Evolutionary conservation across 2,797 vertebrate genomes (phyloP).

Genomic region (Xyrichtys novacula): DNA sequence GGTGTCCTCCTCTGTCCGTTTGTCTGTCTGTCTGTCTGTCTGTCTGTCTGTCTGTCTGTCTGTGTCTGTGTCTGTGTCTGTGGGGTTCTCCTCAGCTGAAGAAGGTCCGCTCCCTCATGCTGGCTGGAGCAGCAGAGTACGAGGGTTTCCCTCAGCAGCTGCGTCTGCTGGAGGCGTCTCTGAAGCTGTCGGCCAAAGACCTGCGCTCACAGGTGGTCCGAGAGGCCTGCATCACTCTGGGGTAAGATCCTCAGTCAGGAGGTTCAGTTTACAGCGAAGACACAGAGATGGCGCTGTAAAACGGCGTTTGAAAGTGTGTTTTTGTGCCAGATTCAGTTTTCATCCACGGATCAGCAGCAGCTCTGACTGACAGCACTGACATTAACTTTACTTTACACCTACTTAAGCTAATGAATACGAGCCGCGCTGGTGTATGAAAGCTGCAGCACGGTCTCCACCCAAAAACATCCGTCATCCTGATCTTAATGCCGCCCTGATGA

Average conservation of each 20-base stretch:
- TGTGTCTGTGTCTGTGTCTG: neutral
- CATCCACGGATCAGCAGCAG: neutral
- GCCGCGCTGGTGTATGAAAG: slow-evolving; percentile 29
- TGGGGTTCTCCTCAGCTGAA: slow-evolving; percentile 86
- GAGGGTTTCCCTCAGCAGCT: slow-evolving; percentile 96
- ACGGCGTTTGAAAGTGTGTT: too few species aligned
- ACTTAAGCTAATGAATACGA: slow-evolving; percentile 59
- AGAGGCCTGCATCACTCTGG: slow-evolving; percentile 97
- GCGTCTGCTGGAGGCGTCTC: slow-evolving; percentile 92
- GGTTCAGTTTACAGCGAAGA: neutral
- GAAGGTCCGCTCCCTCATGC: slow-evolving; percentile 93
- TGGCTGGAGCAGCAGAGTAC: slow-evolving; percentile 93
- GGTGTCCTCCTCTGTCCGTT: too few species aligned
- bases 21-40: too few species aligned
- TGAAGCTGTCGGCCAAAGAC: slow-evolving; percentile 97
- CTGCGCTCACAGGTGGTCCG: slow-evolving; percentile 97
- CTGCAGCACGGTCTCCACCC: neutral
- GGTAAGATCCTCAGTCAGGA: slow-evolving; percentile 80
- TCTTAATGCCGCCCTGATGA: slow-evolving; percentile 71
- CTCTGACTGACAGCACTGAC: slow-evolving; percentile 30
- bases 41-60: too few species aligned
- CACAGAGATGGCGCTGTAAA: too few species aligned
- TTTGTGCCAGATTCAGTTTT: neutral
- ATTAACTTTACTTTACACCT: slow-evolving; percentile 42
- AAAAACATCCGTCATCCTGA: slow-evolving; percentile 64